phyloP scores from a whole-genome alignment of 64 coral and sea anemone genomes.

The Montipora sp. region DNA sequence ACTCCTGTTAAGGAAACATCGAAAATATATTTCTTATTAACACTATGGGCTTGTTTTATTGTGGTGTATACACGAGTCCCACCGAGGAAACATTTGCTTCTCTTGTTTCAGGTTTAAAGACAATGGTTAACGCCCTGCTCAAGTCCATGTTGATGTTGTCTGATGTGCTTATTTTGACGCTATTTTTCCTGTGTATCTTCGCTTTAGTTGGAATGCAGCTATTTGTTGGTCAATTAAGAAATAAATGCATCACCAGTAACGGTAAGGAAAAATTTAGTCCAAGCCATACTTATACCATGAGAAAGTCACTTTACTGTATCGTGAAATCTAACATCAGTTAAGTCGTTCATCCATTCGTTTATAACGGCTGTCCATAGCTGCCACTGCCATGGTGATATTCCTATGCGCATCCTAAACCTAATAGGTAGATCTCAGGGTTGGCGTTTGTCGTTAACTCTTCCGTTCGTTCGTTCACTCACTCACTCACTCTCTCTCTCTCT shows the following conservation, averaged over 20 bases:
- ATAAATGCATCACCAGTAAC: conserved; percentile 86
- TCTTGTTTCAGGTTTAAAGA: conserved; percentile 80
- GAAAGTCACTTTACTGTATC: too few species aligned
- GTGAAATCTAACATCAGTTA: background rate
- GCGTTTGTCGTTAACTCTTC: background rate
- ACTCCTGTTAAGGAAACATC: too few species aligned
- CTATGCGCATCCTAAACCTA: too few species aligned
- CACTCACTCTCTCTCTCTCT: too few species aligned
- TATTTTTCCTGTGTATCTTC: conserved; percentile 95
- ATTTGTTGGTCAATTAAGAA: conserved; percentile 89
- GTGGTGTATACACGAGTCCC: too few species aligned
- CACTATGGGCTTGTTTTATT: too few species aligned
- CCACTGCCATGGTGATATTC: too few species aligned
- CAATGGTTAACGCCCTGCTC: conserved; percentile 97
- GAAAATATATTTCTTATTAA: too few species aligned
- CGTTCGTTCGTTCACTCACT: background rate
- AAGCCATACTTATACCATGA: background rate
- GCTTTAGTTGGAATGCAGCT: conserved; percentile 95
- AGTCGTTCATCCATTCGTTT: background rate
- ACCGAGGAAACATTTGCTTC: background rate
- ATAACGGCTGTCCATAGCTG: background rate
- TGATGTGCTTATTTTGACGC: conserved; percentile 83
- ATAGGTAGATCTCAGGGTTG: too few species aligned
- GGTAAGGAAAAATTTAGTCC: conserved; percentile 52
- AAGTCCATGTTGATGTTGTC: conserved; percentile 96